These are phyloP conservation scores for Falco biarmicus DNA, from an alignment of 2,797 vertebrate genomes.

Conservation along the genomic window DNA sequence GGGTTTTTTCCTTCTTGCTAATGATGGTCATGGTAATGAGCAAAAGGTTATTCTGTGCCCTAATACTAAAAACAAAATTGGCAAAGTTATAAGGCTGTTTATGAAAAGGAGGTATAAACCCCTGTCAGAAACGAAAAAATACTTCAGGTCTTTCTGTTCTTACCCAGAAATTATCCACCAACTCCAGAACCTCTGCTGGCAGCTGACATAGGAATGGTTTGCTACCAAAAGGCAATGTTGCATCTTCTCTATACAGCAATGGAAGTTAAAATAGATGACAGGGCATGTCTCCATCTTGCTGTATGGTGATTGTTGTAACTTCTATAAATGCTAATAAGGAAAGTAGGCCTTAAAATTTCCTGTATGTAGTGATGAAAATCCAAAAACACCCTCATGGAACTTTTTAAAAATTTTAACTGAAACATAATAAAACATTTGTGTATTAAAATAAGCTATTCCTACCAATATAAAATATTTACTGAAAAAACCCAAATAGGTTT, in stretches of 20 bases:
- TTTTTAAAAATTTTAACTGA: constrained; percentile 26
- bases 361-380: neutral
- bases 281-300: neutral
- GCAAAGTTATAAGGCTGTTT: neutral
- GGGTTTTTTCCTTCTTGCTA: neutral
- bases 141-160: neutral
- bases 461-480: neutral
- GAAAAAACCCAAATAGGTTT: constrained; percentile 17
- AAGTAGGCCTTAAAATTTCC: neutral
- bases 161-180: neutral
- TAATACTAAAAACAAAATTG: neutral
- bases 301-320: neutral
- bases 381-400: neutral
- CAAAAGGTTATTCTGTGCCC: neutral
- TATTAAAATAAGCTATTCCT: neutral
- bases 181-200: neutral
- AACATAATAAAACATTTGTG: neutral
- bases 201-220: neutral
- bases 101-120: neutral
- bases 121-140: neutral
- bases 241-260: neutral
- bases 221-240: neutral
- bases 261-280: neutral
- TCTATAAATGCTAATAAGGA: neutral
- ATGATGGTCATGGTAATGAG: neutral